phyloP scores from a whole-genome alignment of 2,888 invertebrate species.

The Priapulus caudatus region DNA sequence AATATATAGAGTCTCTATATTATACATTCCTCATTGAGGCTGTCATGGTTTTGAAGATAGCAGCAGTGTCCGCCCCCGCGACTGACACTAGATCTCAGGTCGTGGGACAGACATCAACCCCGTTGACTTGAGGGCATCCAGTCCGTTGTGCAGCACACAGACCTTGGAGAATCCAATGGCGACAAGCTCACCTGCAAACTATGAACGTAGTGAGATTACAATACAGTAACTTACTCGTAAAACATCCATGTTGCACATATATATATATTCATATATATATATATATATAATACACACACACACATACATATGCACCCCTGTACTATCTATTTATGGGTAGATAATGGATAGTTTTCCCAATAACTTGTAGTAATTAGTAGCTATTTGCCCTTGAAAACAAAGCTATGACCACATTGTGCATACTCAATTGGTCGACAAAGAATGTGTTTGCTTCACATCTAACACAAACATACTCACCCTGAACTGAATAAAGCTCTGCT shows the following conservation, averaged over 20 bases:
- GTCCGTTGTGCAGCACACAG: constrained; percentile 75
- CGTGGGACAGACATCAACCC: constrained; percentile 42
- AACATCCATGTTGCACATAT: constrained; percentile 7
- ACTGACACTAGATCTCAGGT: constrained; percentile 7
- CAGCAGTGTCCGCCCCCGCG: too few relatives aligned
- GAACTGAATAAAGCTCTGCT: too few relatives aligned
- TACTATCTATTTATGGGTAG: too few relatives aligned
- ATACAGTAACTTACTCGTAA: constrained; percentile 5
- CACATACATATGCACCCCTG: constrained; percentile 45
- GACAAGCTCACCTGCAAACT: constrained; percentile 78
- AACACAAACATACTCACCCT: too few relatives aligned
- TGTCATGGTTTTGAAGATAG: too few relatives aligned
- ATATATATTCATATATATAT: constrained; percentile 5
- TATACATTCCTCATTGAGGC: too few relatives aligned
- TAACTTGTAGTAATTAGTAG: constrained; percentile 57
- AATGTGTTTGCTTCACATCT: too few relatives aligned
- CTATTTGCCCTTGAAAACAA: too few relatives aligned
- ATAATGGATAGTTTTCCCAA: too few relatives aligned
- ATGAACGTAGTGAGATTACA: constrained; percentile 28
- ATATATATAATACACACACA: neutral
- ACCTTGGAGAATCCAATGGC: constrained; percentile 63
- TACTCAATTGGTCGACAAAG: too few relatives aligned
- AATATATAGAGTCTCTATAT: too few relatives aligned
- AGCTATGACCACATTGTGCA: too few relatives aligned
- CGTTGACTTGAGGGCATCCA: constrained; percentile 52